Base-by-base conservation (phyloP, 1,140 invertebrate genomes). In the Trachymyrmex septentrionalis region DNA sequence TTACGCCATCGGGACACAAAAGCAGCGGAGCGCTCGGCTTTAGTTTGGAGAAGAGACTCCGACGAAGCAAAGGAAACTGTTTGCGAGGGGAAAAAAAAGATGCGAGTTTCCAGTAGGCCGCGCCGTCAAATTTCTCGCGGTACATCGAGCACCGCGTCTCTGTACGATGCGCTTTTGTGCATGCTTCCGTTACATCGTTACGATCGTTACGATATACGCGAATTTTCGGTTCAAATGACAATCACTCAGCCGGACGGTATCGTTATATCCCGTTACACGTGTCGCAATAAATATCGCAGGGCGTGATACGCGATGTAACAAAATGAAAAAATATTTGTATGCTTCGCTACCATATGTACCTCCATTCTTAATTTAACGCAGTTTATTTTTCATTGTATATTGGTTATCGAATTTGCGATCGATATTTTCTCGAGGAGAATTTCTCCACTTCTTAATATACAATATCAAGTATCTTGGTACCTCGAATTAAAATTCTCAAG, bases 181-280 rank as follows among this genome's bases (percentile, higher is more conserved):
- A 67, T 38, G 34, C 50, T 48, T 55, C 30, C 75, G 44, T 64
- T 80, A 12, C 63, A 71, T 57, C 64, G 77, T 80, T 81, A 81
- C 38, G 76, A 78, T 78, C 75, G 64, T 71, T 63, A 66, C 24
- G 44, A 27, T 61, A 59, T 10, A n/a, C 67, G 57, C 27, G 73
- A 87, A 67, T 80, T 90, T 86, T 78, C 89, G 82, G 64, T 59
- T 82, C 82, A 77, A 76, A 81, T 90, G 63, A 85, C 89, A 87
- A 90, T 89, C 71, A 66, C 76, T 87, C 73, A 24, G 78, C 85
- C 76, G 80, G 30, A n/a, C 64, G 59, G n/a, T 61, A 30, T 59
- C n/a, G 53, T 38, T 48, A 3, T 21, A 2, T n/a, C 7, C 16
- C 21, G 19, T 30, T 63, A 72, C 75, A 85, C 27, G 30, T 80